Evolutionary conservation across 1,140 invertebrate genomes (phyloP).

Genomic region (Hetaerina americana): DNA sequence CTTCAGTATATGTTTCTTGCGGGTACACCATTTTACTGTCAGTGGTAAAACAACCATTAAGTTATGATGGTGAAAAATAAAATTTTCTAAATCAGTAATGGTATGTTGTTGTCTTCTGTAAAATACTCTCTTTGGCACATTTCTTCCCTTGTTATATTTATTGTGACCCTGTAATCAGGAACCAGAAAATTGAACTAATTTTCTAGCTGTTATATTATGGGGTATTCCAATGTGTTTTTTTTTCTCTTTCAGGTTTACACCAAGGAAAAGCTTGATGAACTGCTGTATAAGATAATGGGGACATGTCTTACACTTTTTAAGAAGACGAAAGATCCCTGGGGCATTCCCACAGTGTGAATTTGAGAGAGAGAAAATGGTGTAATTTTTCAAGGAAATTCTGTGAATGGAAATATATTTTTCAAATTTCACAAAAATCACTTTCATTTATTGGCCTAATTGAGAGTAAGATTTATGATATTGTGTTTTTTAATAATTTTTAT

Average conservation of each 20-base stretch:
- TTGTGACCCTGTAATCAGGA: background rate
- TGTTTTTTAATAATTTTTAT: too few relatives aligned
- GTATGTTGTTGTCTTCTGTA: background rate
- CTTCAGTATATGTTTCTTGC: too few relatives aligned
- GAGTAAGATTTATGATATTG: too few relatives aligned
- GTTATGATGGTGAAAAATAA: background rate
- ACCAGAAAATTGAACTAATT: too few relatives aligned
- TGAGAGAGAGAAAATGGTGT: too few relatives aligned
- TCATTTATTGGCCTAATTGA: too few relatives aligned
- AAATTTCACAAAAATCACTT: too few relatives aligned
- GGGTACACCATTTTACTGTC: too few relatives aligned
- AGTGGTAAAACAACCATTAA: too few relatives aligned
- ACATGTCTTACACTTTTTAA: constrained; percentile 61
- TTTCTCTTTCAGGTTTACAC: constrained; percentile 46
- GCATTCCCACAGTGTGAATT: constrained; percentile 22
- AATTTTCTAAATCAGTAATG: background rate
- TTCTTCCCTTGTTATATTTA: background rate
- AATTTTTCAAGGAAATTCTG: too few relatives aligned
- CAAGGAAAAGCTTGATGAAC: constrained; percentile 56
- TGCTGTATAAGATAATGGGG: constrained; percentile 64
- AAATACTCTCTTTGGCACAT: background rate
- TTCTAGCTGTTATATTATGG: too few relatives aligned
- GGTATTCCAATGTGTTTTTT: background rate
- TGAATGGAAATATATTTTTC: too few relatives aligned
- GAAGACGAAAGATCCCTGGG: constrained; percentile 57